A percentile compares a stretch with the other conserved stretches of the same genome.
Evolutionary conservation across 2,113 vertebrate species (phyloP).

Genomic region (Desmodus rotundus): DNA sequence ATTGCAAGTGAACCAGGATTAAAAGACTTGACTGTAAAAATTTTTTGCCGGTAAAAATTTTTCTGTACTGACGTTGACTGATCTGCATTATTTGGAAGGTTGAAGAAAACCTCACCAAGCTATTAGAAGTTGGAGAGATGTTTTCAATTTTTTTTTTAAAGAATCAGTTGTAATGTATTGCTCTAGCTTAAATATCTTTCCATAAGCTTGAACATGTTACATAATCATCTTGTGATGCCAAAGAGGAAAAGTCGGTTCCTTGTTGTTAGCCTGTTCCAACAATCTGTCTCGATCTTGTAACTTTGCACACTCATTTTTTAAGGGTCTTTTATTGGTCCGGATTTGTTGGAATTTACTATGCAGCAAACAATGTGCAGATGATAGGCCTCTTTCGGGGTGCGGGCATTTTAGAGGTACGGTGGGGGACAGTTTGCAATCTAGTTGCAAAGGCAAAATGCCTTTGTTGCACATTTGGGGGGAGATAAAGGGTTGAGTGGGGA

Average conservation of each 20-base stretch:
- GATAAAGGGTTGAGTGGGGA: not conserved
- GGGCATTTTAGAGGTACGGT: not conserved
- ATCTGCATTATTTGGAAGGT: not conserved
- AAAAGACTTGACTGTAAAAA: not conserved
- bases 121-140: not conserved
- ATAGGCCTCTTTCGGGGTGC: not conserved
- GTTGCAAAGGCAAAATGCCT: not conserved
- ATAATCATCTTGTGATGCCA: not conserved
- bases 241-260: conserved; percentile 1
- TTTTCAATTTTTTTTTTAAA: not conserved
- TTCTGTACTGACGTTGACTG: not conserved
- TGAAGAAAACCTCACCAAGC: not conserved
- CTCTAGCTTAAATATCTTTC: not conserved
- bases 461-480: not conserved
- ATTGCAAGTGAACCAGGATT: not conserved
- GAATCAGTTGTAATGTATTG: not conserved
- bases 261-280: not conserved
- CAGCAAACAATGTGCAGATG: not conserved
- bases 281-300: not conserved
- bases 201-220: not conserved
- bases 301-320: not conserved
- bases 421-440: not conserved
- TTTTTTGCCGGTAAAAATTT: not conserved
- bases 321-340: not conserved
- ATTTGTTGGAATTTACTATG: not conserved